Base-by-base conservation (phyloP, 1,140 invertebrate species). In the Scaptodrosophila lebanonensis region DNA sequence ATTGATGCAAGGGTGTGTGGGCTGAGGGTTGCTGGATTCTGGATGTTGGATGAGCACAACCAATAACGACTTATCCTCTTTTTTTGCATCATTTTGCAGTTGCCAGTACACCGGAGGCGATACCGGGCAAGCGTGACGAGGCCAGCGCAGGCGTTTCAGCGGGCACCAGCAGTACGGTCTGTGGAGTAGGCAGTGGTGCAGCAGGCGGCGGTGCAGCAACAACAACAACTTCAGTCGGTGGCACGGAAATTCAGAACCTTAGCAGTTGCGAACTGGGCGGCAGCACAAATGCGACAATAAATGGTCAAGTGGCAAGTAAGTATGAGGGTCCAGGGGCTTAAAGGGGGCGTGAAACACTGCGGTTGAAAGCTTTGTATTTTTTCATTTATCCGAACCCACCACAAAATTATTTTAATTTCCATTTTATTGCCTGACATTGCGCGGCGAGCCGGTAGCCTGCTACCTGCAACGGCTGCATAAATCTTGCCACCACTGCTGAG, bases 281-380 rank as follows among this genome's bases (percentile, higher is more conserved):
- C 13, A 53, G 64, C 44, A n/a, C 50, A 32, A 67, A 70, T 82
- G 61, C 71, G 63, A 83, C 89, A 79, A 85, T 89, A 66, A 90
- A 90, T 86, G 90, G 90, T 77, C 90, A 91, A 87, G 86, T 91
- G 66, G 87, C 89, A 77, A 90, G 90, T 91, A 88, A 90, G 90
- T 90, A 54, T n/a, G 3, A 6, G 22, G n/a, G n/a, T n/a, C n/a
- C n/a, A n/a, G n/a, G n/a, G n/a, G n/a, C n/a, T n/a, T n/a, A 25
- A 25, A 25, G 3, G 22, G 22, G 22, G 22, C n/a, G n/a, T 25
- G 22, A 25, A 25, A 25, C n/a, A n/a, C n/a, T n/a, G n/a, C n/a
- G n/a, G n/a, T n/a, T n/a, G n/a, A n/a, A n/a, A n/a, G 22, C 9
- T 45, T 39, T 38, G 15, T 29, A 1, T 3, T 6, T 61, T 35